These are phyloP conservation scores for Stegodyphus dumicola DNA, from an alignment of 1,140 invertebrate genomes.

Conservation along the genomic window DNA sequence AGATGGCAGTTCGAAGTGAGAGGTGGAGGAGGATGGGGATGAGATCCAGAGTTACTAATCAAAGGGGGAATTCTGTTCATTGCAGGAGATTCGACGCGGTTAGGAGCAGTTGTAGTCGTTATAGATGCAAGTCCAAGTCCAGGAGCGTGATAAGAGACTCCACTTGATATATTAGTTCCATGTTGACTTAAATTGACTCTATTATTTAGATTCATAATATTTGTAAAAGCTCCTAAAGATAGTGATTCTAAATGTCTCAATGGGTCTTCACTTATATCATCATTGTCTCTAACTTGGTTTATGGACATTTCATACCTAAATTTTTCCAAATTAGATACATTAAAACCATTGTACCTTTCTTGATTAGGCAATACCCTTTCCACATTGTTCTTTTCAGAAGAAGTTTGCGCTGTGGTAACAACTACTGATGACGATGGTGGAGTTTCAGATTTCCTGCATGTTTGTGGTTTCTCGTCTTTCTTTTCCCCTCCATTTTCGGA, in stretches of 20 bases:
- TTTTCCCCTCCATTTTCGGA: constrained; percentile 17
- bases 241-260: constrained; percentile 83
- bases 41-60: constrained; percentile 1
- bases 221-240: constrained; percentile 78
- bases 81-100: constrained; percentile 24
- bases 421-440: not conserved
- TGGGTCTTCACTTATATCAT: constrained; percentile 72
- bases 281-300: constrained; percentile 26
- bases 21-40: constrained; percentile 22
- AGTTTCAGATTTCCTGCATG: not conserved
- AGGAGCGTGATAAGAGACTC: constrained; percentile 64
- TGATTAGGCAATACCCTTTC: not conserved
- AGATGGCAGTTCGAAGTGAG: not conserved
- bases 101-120: constrained; percentile 39
- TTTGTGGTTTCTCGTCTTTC: not conserved
- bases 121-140: constrained; percentile 62
- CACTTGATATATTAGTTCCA: constrained; percentile 19
- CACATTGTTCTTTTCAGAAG: not conserved
- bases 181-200: constrained; percentile 16
- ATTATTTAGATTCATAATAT: constrained; percentile 40
- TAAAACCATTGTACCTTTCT: constrained; percentile 50
- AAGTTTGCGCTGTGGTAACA: not conserved
- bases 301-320: constrained; percentile 8
- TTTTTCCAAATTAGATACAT: constrained; percentile 2
- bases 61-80: constrained; percentile 9